Conservation (phyloP, 2,888 invertebrate species). For the Ichneumon xanthorius region DNA sequence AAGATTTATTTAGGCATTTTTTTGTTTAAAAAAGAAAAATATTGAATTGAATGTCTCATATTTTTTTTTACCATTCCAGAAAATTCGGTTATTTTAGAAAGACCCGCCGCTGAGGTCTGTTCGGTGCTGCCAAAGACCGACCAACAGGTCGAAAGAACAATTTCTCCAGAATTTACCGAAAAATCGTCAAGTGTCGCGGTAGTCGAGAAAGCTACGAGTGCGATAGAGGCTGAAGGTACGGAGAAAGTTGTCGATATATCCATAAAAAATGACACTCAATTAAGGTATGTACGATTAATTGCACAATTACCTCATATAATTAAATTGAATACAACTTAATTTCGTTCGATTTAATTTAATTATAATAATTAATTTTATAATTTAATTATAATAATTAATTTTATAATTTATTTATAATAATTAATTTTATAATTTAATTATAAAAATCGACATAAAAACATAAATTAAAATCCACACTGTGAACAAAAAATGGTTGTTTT, state of each 20-base stretch:
- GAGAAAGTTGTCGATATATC: conserved; percentile 10
- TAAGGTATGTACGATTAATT: conserved; percentile 25
- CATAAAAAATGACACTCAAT: conserved; percentile 6
- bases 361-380: too few species aligned
- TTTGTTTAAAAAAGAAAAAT: not conserved
- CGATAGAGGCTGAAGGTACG: not conserved
- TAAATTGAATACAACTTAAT: too few species aligned
- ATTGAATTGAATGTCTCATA: not conserved
- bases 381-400: too few species aligned
- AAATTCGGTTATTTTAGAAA: not conserved
- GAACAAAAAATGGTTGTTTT: too few species aligned
- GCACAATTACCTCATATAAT: not conserved
- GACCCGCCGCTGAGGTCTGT: not conserved
- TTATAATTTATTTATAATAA: too few species aligned
- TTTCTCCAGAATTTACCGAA: not conserved
- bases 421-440: too few species aligned
- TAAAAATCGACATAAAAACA: too few species aligned
- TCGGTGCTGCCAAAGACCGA: not conserved
- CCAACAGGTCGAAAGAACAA: not conserved
- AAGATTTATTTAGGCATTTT: not conserved
- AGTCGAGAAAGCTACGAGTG: not conserved
- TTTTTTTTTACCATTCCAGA: not conserved
- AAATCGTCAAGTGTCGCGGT: not conserved
- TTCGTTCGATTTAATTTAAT: too few species aligned
- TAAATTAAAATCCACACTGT: not conserved